Percentiles rank a stretch among this genome's conserved stretches.
Conservation (phyloP, 2,888 invertebrate genomes). For the Polyploca ridens region DNA sequence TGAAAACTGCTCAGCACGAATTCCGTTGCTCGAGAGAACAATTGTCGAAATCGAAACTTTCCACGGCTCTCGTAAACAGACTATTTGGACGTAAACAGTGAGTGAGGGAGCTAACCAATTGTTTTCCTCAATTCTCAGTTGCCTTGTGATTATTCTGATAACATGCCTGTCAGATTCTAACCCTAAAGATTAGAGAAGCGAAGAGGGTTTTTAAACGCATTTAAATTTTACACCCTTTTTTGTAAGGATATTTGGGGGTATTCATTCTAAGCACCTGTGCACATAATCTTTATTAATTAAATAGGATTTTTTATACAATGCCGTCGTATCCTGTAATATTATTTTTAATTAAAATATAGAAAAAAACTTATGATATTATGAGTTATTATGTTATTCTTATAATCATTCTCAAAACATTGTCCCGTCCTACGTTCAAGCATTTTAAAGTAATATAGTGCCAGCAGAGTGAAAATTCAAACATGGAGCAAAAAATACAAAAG, state of each 20-base stretch:
- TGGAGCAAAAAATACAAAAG: slow-evolving; percentile 7
- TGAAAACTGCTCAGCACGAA: slow-evolving; percentile 13
- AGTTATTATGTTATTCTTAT: too few relatives aligned
- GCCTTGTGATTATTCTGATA: slow-evolving; percentile 42
- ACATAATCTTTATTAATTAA: too few relatives aligned
- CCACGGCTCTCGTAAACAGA: slow-evolving; percentile 38
- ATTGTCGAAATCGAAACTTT: slow-evolving; percentile 36
- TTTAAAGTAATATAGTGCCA: too few relatives aligned
- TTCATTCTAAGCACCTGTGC: not conserved
- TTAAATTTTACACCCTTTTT: not conserved
- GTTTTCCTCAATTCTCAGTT: slow-evolving; percentile 42
- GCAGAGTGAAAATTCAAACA: not conserved
- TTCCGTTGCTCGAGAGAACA: slow-evolving; percentile 24
- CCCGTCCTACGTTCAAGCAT: too few relatives aligned
- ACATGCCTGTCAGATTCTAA: slow-evolving; percentile 32
- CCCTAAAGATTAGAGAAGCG: slow-evolving; percentile 31
- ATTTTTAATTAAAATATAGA: too few relatives aligned
- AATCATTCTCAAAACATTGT: too few relatives aligned
- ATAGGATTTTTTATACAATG: too few relatives aligned
- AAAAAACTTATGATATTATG: too few relatives aligned
- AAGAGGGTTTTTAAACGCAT: slow-evolving; percentile 16
- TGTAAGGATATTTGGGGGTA: not conserved
- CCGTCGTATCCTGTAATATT: too few relatives aligned
- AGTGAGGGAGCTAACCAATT: slow-evolving; percentile 39
- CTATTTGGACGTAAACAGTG: slow-evolving; percentile 40